Percentiles rank a stretch among this genome's conserved stretches.
Conservation (phyloP, 2,797 vertebrate species). For the Octomys mimax region DNA sequence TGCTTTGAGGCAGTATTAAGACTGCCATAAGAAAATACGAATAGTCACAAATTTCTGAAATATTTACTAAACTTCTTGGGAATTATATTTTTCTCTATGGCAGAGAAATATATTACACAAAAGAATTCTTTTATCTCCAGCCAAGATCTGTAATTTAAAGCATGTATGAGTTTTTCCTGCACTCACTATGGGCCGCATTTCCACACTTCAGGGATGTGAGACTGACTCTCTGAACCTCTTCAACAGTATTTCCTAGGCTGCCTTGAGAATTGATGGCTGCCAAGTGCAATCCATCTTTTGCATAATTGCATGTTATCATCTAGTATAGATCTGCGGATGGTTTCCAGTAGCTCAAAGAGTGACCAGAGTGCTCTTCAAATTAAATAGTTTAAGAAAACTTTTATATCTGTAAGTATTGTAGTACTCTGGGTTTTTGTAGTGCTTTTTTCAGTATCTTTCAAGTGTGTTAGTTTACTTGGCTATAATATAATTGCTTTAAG, state of each 20-base stretch:
- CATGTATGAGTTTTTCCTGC: background rate
- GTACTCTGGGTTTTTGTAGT: background rate
- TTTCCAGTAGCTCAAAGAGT: background rate
- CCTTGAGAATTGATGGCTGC: background rate
- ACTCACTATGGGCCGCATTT: background rate
- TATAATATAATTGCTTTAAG: background rate
- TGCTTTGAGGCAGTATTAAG: slow-evolving; percentile 30
- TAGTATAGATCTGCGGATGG: background rate
- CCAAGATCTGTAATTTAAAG: background rate
- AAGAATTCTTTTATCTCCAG: background rate
- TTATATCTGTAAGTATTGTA: background rate
- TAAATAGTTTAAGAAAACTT: background rate
- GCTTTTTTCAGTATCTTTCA: background rate
- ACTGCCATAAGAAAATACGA: slow-evolving; percentile 38
- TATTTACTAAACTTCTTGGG: slow-evolving; percentile 27
- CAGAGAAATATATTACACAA: background rate
- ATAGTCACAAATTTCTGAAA: slow-evolving; percentile 42
- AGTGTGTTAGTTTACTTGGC: background rate
- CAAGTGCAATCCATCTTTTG: background rate
- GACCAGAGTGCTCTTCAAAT: background rate
- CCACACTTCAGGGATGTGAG: background rate
- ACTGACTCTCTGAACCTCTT: background rate
- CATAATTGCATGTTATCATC: background rate
- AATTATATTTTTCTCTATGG: background rate
- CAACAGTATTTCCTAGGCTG: background rate